phyloP scores from a whole-genome alignment of 1,140 invertebrate species.

The Meloidogyne exigua region DNA sequence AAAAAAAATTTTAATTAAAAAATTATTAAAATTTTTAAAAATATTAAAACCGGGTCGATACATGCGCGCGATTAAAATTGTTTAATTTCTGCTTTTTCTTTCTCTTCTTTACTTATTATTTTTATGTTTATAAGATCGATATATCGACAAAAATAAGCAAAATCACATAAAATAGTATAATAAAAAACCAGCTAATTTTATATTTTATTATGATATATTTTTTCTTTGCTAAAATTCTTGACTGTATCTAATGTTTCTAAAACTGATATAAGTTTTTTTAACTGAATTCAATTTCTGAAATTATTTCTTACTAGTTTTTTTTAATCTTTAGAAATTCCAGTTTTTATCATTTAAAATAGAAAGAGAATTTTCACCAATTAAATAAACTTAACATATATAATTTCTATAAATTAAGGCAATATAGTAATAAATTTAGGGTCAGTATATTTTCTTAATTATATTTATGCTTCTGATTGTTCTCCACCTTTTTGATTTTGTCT shows the following conservation, averaged over 20 bases:
- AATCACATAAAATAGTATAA: background rate
- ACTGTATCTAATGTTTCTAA: background rate
- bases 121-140: background rate
- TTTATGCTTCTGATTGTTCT: constrained; percentile 31
- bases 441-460: background rate
- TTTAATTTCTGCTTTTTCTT: too few relatives aligned
- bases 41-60: too few relatives aligned
- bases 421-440: background rate
- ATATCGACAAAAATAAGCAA: background rate
- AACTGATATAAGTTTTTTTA: background rate
- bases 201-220: too few relatives aligned
- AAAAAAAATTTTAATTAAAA: constrained; percentile 2
- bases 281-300: too few relatives aligned
- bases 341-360: too few relatives aligned
- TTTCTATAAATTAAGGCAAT: constrained; percentile 3
- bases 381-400: constrained; percentile 18
- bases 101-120: too few relatives aligned
- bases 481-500: constrained; percentile 26
- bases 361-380: background rate
- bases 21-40: too few relatives aligned
- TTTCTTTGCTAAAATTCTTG: too few relatives aligned
- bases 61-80: too few relatives aligned
- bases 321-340: too few relatives aligned
- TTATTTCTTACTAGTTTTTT: too few relatives aligned
- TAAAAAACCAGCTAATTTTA: too few relatives aligned